Conservation (phyloP, 2,113 vertebrate genomes). For the Hyaena hyaena region DNA sequence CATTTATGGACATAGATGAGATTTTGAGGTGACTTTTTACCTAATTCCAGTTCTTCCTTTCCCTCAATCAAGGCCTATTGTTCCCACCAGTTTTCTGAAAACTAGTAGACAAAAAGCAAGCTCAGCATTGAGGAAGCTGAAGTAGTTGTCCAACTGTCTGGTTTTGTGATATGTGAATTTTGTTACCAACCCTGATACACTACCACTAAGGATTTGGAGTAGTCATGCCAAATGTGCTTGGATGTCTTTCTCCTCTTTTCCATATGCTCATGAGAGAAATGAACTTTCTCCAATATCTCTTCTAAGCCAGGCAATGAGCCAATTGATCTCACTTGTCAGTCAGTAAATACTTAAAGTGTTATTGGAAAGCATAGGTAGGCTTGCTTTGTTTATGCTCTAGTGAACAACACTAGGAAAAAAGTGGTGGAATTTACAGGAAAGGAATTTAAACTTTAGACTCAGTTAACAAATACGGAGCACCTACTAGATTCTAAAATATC, state of each 20-base stretch:
- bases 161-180: not conserved
- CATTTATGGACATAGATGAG: not conserved
- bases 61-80: not conserved
- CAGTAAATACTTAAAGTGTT: not conserved
- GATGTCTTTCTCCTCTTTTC: slow-evolving; percentile 1
- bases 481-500: not conserved
- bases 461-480: not conserved
- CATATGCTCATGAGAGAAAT: not conserved
- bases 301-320: not conserved
- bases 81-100: not conserved
- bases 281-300: not conserved
- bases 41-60: not conserved
- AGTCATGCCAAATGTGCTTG: not conserved
- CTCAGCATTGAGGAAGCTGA: not conserved
- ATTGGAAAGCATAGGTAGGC: not conserved
- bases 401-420: not conserved
- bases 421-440: not conserved
- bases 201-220: not conserved
- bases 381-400: not conserved
- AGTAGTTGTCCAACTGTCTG: not conserved
- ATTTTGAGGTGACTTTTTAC: not conserved
- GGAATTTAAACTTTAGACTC: not conserved
- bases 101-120: not conserved
- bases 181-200: not conserved
- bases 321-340: not conserved